Base-by-base conservation (phyloP, 1,140 invertebrate genomes). In the Temnothorax nylanderi region DNA sequence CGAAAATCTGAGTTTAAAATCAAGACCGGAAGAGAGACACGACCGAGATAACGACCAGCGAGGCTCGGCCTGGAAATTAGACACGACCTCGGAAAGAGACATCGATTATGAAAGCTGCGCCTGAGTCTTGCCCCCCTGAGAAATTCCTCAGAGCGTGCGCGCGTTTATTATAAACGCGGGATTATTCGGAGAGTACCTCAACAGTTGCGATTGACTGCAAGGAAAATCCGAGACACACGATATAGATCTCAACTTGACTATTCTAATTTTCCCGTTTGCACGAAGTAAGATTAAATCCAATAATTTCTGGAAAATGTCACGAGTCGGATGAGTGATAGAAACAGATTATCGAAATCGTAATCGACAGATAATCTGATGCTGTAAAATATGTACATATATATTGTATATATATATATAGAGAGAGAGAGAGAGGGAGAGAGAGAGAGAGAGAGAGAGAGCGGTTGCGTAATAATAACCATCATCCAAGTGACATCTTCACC, bases 191-290 rank as follows among this genome's bases (percentile, higher is more conserved):
- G 8, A 71, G 16, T 4, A 81, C 18, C 16, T 41, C 26, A 58
- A 56, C 47, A 10, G 18, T 62, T 51, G 47, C 41, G 76, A 58
- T 78, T 44, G 49, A 87, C 51, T 47, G 49, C 78, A 67, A 62
- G 64, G 85, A 86, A 75, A 86, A 51, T 74, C 67, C 6, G 65
- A 71, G 13, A 67, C 10, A 72, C 26, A 37, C 13, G 7, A 56
- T 13, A 32, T 34, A 21, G 34, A 85, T 44, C 26, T 26, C 26
- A 26, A 26, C 16, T 56, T 10, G 0, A 65, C 13, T n/a, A 11
- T 78, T 49, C 18, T 44, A 47, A 44, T 64, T 78, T 60, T 11
- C 41, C 16, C 26, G 37, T 78, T 80, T 69, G 47, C 49, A 81
- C 47, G 2, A 69, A 34, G n/a, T 80, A 80, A 65, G 18, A 80